Conservation (phyloP, 2,113 vertebrate species). For the Melanotaenia duboulayi region DNA sequence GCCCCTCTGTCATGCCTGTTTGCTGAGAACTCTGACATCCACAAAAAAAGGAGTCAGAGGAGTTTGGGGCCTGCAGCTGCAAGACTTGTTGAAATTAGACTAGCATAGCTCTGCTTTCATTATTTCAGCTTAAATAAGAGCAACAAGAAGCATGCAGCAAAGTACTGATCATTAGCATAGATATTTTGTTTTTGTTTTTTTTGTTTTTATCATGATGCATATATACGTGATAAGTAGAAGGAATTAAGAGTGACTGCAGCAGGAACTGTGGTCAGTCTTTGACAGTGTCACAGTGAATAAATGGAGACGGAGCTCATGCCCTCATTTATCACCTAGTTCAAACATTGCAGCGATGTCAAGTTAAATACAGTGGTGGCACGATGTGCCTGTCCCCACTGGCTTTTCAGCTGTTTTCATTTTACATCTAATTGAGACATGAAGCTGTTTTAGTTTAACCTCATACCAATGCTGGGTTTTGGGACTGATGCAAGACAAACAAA, state of each 20-base stretch:
- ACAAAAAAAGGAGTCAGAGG: constrained; percentile 2
- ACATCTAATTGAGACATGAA: constrained; percentile 8
- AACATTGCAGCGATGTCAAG: constrained; percentile 4
- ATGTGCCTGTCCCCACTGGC: background rate
- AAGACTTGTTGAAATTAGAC: constrained; percentile 10
- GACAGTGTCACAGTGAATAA: background rate
- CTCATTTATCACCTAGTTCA: constrained; percentile 7
- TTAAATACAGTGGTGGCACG: background rate
- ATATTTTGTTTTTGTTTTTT: too few relatives aligned
- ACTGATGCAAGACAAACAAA: background rate
- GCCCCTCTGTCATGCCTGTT: background rate
- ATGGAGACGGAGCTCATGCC: background rate
- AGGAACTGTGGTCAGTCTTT: constrained; percentile 1
- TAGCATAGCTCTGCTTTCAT: background rate
- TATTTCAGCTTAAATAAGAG: background rate
- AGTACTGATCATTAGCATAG: too few relatives aligned
- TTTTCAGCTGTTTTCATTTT: background rate
- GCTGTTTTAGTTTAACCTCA: background rate
- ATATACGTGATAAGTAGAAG: background rate
- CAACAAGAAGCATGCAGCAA: background rate
- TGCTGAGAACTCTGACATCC: constrained; percentile 9
- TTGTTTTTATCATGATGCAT: too few relatives aligned
- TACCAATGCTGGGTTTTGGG: background rate
- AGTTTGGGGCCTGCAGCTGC: constrained; percentile 6
- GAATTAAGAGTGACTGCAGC: background rate